Evolutionary conservation across 2,113 vertebrate species (phyloP).

Genomic region (Saccopteryx bilineata): DNA sequence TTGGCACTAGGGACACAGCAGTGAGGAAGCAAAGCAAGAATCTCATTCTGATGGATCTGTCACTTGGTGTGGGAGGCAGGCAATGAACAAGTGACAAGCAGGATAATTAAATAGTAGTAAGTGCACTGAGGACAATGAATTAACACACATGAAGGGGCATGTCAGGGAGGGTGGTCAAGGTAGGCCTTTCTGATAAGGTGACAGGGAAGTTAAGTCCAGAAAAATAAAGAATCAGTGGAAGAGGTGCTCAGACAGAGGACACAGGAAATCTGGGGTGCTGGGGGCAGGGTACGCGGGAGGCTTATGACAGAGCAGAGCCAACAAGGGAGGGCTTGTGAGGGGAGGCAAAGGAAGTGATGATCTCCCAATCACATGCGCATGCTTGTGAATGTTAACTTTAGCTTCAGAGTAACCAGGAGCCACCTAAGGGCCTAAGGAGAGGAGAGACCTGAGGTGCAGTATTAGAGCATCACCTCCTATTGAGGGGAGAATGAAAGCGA

Average conservation of each 20-base stretch:
- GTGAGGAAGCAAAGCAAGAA: neutral
- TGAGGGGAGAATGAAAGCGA: neutral
- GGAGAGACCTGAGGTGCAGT: neutral
- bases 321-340: too few relatives aligned
- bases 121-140: neutral
- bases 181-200: neutral
- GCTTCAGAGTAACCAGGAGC: neutral
- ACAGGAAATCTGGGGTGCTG: neutral
- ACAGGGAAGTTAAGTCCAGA: neutral
- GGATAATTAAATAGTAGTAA: neutral
- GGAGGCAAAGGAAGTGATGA: neutral
- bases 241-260: neutral
- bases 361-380: neutral
- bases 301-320: neutral
- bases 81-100: neutral
- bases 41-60: neutral
- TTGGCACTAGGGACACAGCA: too few relatives aligned
- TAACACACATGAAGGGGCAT: neutral
- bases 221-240: too few relatives aligned
- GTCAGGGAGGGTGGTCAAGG: neutral
- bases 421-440: neutral
- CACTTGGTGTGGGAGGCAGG: neutral
- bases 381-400: neutral
- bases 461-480: accelerated
- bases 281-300: neutral